Base-by-base conservation (phyloP, 2,888 invertebrate species). In the Ormyrus nitidulus region DNA sequence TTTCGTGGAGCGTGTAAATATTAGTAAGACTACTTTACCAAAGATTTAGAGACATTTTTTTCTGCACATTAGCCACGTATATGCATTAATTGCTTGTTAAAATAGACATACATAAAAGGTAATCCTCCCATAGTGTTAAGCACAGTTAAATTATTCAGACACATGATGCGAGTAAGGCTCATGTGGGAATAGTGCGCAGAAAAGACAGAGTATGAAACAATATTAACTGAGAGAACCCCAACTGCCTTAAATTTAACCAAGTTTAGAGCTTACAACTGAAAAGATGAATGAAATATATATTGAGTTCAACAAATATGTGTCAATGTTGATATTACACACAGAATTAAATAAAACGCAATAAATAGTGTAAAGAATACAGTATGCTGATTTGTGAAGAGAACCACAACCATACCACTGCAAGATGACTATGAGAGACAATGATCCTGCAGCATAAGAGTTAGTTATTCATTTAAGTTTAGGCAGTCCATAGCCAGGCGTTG, bases 41-140 rank as follows among this genome's bases (percentile, higher is more conserved):
- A 46, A 61, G 54, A 48, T 44, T 48, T 34, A 56, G 7, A 48
- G 44, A 53, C 66, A 62, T 53, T 69, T 71, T 73, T 56, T 62
- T 61, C 6, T 56, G 73, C 74, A 78, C 66, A 76, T 81, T 81
- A 81, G 79, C 81, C 79, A 81, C 81, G 68, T 48, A 48, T 81
- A 62, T 77, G 76, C 76, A 81, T 81, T 81, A 77, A 75, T 81
- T 77, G 70, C 62, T 75, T 62, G 68, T 80, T 73, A 80, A 73
- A 19, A 13, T 44, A 68, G 69, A 81, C 73, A 74, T 53, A 69
- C 64, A 70, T 59, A 46, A 46, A 71, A 65, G 53, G 70, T 70
- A 34, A 54, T 66, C 11, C 75, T 71, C 71, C 53, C 9, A 56
- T 53, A 76, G 62, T 68, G 75, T 79, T 75, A 81, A 76, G 79